A percentile compares a stretch with the other conserved stretches of the same genome.
These are phyloP conservation scores for Plodia interpunctella DNA, from an alignment of 1,140 invertebrate species.

Conservation along the genomic window DNA sequence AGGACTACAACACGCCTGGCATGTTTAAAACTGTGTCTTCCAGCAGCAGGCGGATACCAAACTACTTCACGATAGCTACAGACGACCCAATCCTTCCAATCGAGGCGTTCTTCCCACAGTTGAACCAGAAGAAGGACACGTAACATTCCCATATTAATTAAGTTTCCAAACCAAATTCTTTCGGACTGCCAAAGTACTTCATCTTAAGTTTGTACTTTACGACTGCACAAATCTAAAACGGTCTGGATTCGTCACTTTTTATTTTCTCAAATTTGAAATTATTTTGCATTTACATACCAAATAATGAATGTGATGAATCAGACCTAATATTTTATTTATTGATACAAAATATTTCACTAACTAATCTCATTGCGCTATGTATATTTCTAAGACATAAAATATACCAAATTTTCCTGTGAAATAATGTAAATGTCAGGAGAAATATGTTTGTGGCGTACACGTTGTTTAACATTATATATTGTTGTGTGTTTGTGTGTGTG, in stretches of 20 bases:
- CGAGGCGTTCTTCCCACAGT: conserved; percentile 80
- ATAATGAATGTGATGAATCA: conserved; percentile 1
- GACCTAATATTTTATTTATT: background rate
- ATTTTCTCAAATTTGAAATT: background rate
- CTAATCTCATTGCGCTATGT: background rate
- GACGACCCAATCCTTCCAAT: conserved; percentile 81
- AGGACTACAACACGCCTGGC: conserved; percentile 78
- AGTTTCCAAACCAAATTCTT: conserved; percentile 53
- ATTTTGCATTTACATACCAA: conserved; percentile 5
- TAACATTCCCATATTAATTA: conserved; percentile 48
- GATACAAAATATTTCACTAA: background rate
- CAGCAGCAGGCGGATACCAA: conserved; percentile 77
- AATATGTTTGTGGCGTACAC: background rate
- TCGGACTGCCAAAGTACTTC: conserved; percentile 61
- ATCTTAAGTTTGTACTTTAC: background rate
- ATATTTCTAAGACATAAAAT: background rate
- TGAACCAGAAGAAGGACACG: conserved; percentile 77
- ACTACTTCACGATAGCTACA: conserved; percentile 80
- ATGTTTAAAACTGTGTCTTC: conserved; percentile 76
- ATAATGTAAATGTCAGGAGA: conserved; percentile 7
- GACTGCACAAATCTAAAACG: background rate
- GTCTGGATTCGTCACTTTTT: background rate
- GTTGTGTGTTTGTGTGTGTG: conserved; percentile 27
- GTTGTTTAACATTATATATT: conserved; percentile 5
- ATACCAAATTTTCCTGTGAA: background rate